Evolutionary conservation across 2,113 vertebrate genomes (phyloP), one percentile per base, ranked within the genome.

Genomic region (Cyprinodon variegatus): DNA sequence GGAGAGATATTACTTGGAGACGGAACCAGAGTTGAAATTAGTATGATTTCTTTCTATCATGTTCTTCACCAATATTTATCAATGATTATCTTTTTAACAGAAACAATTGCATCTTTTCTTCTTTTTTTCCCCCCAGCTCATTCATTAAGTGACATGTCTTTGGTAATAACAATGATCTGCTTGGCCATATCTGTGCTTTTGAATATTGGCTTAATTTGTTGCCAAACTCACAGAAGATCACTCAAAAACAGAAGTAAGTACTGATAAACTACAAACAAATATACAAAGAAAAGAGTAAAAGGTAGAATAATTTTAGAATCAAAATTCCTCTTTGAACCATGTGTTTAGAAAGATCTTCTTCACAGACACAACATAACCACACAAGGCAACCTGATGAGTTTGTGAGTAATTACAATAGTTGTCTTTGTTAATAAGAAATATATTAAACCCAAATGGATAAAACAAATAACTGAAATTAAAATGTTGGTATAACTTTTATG

Each of bases 1-100:
- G 80, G 69, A 3, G 20, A 63, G 67, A 76, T 82, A 46, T 36
- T 74, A 3, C 74, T 77, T 41, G 79, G 79, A 70, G 74, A 67
- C 43, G 71, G 65, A 71, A 68, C 74, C 1, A 66, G 66, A 40
- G 29, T 72, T 4, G 22, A 64, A 2, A 17, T 13, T 0, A 15
- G 66, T 68, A 68, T 2, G 66, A 17, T 10, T 53, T 39, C 20
- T 17, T 15, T 13, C 29, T 14, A 67, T 67, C 4, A 2, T 29
- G 11, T 2, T 45, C 6, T 12, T 45, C 2, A 22, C 13, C 36
- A 65, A 22, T n/a, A n/a, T 41, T 9, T n/a, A 9, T 9, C 38
- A 64, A 17, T 65, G 3, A 41, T 12, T 1, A 7, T 4, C 13
- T 36, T 0, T 37, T 37, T 40, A 13, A 4, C 48, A 12, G 48